Percentiles rank a stretch among this genome's conserved stretches.
Evolutionary conservation across 2,888 invertebrate species (phyloP).

Genomic region (Drosophila pullipes): DNA sequence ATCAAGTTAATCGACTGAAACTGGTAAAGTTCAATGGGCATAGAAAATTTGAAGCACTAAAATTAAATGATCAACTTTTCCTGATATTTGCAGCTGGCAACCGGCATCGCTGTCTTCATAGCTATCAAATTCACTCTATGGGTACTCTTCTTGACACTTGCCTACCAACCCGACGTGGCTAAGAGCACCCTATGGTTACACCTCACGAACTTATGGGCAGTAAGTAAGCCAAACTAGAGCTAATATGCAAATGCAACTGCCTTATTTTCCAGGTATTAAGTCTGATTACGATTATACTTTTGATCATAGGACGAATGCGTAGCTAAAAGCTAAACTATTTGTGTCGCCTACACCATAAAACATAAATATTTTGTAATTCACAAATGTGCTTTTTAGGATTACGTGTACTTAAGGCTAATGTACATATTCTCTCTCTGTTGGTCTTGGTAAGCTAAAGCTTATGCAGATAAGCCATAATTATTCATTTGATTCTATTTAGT

Average conservation of each 20-base stretch:
- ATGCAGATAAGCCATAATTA: not conserved
- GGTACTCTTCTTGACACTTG: not conserved
- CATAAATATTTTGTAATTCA: not conserved
- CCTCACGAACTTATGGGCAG: slow-evolving; percentile 10
- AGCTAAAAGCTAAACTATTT: not conserved
- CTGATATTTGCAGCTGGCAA: slow-evolving; percentile 5
- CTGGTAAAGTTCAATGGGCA: slow-evolving; percentile 8
- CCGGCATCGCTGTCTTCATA: not conserved
- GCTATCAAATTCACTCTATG: slow-evolving; percentile 4
- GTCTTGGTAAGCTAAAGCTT: slow-evolving; percentile 18
- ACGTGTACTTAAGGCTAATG: slow-evolving; percentile 4
- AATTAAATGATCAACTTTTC: not conserved
- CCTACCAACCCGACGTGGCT: not conserved
- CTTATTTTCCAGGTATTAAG: slow-evolving; percentile 6
- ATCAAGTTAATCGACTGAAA: not conserved
- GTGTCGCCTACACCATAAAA: not conserved
- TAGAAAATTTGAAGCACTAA: not conserved
- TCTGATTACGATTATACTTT: slow-evolving; percentile 1
- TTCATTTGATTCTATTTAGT: not conserved
- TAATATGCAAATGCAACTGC: not conserved
- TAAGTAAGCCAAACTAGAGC: not conserved
- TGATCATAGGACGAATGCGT: not conserved
- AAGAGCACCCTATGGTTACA: slow-evolving; percentile 12
- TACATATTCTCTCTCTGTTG: not conserved
- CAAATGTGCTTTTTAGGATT: slow-evolving; percentile 38